Base-by-base conservation (phyloP, 1,140 invertebrate genomes). In the Drosophila carrolli region DNA sequence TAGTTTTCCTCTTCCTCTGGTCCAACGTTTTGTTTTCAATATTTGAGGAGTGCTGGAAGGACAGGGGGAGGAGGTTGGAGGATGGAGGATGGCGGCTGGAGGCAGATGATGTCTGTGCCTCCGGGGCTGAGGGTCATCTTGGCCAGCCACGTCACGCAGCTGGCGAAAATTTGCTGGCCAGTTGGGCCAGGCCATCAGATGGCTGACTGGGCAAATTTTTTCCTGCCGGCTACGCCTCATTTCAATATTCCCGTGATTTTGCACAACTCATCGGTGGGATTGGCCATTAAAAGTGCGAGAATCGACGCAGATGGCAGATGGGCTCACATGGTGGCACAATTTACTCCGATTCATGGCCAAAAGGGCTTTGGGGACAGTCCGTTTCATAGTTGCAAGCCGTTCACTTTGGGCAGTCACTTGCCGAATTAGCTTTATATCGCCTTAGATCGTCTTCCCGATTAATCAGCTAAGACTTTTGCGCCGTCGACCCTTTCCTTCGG, bases 261-360 rank as follows among this genome's bases (percentile, higher is more conserved):
- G 48, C 60, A 75, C 73, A 75, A 75, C 60, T 75, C 73, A 75
- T 75, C 72, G 71, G 37, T 53, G 71, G 67, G 56, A 72, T 73
- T 63, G 72, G 61, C 73, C 73, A 75, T 75, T 75, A 54, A 75
- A 75, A 75, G 71, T 66, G 72, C 58, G 73, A 66, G 71, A 75
- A 75, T 75, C 47, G 41, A 58, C 8, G 40, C 73, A 75, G 73
- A 75, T 75, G 73, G 50, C n/a, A 44, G 50, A 51, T 51, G 13
- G 35, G 67, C 37, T 62, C 68, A 48, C 14, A 62, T 61, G 55
- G 48, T 14, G 29, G 10, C 44, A 32, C 43, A 40, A 40, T 54
- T 75, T 66, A 44, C 29, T 75, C 54, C 73, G 54, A 66, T 37
- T 75, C 73, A 66, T 66, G 44, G 53, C 53, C 60, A 41, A 58